Conservation (phyloP, 2,888 invertebrate genomes). For the Lepidonotus clava region DNA sequence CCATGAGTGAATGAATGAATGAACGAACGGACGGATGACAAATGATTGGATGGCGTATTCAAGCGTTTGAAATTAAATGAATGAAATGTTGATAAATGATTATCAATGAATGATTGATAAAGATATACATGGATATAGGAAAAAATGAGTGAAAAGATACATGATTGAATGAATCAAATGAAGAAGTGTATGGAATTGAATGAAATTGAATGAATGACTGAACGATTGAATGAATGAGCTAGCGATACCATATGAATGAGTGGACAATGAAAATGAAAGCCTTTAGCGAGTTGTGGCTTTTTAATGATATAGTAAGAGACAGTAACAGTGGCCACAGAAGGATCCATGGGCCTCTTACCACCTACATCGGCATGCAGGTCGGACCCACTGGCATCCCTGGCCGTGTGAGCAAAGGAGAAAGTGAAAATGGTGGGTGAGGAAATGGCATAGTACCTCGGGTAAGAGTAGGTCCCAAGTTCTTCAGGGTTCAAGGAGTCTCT, state of each 20-base stretch:
- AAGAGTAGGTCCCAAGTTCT: background rate
- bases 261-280: too few species aligned
- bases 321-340: too few species aligned
- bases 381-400: constrained; percentile 37
- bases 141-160: too few species aligned
- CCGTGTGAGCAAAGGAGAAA: background rate
- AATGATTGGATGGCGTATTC: background rate
- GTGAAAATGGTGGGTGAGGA: background rate
- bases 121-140: too few species aligned
- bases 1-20: background rate
- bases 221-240: too few species aligned
- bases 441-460: background rate
- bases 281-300: too few species aligned
- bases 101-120: background rate
- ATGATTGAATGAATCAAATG: too few species aligned
- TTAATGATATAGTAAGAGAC: too few species aligned
- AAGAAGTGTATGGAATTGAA: too few species aligned
- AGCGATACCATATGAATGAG: too few species aligned
- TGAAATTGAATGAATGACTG: too few species aligned
- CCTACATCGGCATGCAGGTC: constrained; percentile 45
- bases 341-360: constrained; percentile 52
- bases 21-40: background rate
- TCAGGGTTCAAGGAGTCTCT: background rate
- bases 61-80: background rate
- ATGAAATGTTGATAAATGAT: background rate